Evolutionary conservation across 2,113 vertebrate genomes (phyloP).

Genomic region (Pseudorectes ferrugineus): DNA sequence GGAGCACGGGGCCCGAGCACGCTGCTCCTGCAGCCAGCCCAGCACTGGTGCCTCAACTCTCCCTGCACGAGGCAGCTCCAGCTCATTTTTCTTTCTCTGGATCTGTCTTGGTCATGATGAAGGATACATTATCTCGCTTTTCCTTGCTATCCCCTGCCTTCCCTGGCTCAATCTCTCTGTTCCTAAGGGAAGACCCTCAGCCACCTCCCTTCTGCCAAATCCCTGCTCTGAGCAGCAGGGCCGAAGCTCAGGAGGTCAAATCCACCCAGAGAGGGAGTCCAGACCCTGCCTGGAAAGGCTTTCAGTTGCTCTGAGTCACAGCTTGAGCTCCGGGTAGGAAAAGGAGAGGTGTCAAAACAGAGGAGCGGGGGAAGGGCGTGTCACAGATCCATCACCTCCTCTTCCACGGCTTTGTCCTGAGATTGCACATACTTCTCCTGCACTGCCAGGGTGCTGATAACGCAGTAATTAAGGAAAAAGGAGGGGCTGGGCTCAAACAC

Average conservation of each 20-base stretch:
- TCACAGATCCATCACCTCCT: constrained; percentile 81
- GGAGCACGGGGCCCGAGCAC: fast-evolving
- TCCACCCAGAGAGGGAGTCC: neutral
- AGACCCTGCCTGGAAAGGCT: neutral
- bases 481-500: constrained; percentile 24
- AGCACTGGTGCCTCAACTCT: neutral
- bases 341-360: neutral
- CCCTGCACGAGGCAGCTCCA: neutral
- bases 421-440: constrained; percentile 88
- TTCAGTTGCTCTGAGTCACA: neutral
- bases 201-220: neutral
- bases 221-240: neutral
- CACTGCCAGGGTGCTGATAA: constrained; percentile 83
- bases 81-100: neutral
- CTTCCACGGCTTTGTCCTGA: constrained; percentile 77
- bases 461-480: constrained; percentile 74
- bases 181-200: neutral
- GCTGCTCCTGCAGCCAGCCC: neutral
- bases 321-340: neutral
- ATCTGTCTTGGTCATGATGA: neutral
- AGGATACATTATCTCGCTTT: neutral
- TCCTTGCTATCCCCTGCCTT: neutral
- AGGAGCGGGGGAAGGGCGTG: neutral
- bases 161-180: neutral
- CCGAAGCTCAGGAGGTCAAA: neutral